Evolutionary conservation across 2,797 vertebrate species (phyloP).

Genomic region (Lagodon rhomboides): DNA sequence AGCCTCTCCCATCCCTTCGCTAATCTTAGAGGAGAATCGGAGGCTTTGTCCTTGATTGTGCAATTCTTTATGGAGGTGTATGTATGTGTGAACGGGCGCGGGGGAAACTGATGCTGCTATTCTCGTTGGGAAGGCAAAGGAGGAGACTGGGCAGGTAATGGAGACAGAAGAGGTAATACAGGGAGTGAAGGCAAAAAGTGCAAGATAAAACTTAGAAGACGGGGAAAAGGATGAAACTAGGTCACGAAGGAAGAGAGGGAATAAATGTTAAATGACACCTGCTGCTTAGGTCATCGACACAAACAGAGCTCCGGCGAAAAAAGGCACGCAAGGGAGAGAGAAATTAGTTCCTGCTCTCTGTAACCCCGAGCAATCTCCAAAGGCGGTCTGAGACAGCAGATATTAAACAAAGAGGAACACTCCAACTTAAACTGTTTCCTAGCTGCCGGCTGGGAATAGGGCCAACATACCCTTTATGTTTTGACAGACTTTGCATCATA

Average conservation of each 20-base stretch:
- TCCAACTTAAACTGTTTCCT: constrained; percentile 3
- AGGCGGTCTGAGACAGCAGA: constrained; percentile 29
- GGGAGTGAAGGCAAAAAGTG: constrained; percentile 30
- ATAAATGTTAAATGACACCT: constrained; percentile 64
- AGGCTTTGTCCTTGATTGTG: constrained; percentile 51
- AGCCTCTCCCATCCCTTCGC: constrained; percentile 12
- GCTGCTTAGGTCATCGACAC: constrained; percentile 63
- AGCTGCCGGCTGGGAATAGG: background rate
- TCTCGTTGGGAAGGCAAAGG: constrained; percentile 24
- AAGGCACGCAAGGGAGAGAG: constrained; percentile 39
- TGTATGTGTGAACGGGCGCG: constrained; percentile 21
- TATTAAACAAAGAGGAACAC: constrained; percentile 42
- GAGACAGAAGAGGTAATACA: constrained; percentile 47
- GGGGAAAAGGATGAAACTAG: constrained; percentile 49
- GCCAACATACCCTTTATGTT: constrained; percentile 1
- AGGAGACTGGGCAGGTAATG: constrained; percentile 30
- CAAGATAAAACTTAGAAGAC: constrained; percentile 34
- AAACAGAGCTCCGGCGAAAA: constrained; percentile 11
- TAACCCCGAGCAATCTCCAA: constrained; percentile 17
- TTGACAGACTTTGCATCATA: constrained; percentile 12
- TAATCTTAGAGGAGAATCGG: constrained; percentile 48
- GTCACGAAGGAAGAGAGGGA: constrained; percentile 52
- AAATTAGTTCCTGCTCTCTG: constrained; percentile 38
- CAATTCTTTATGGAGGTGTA: constrained; percentile 25
- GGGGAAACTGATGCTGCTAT: constrained; percentile 24